Percentiles rank a stretch among this genome's conserved stretches.
These are phyloP conservation scores for Nudaria mundana DNA, from an alignment of 2,888 invertebrate species.

Conservation along the genomic window DNA sequence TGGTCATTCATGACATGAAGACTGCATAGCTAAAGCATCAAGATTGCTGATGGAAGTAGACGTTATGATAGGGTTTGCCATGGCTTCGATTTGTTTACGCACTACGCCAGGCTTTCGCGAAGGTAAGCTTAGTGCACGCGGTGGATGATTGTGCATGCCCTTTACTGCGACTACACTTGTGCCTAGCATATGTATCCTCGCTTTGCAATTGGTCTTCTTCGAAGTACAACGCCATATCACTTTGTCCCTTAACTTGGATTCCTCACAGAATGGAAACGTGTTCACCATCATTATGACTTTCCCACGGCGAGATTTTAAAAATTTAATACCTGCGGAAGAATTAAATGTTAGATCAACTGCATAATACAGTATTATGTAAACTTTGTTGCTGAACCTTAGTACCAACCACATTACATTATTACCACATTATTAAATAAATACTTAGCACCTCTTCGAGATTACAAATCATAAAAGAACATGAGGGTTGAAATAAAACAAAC, in stretches of 20 bases:
- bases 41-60: slow-evolving; percentile 22
- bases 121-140: slow-evolving; percentile 55
- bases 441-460: no score
- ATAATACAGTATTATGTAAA: no score
- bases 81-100: slow-evolving; percentile 38
- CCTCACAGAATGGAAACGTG: slow-evolving; percentile 78
- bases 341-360: slow-evolving; percentile 47
- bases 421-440: no score
- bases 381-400: slow-evolving; percentile 2
- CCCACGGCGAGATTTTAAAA: slow-evolving; percentile 75
- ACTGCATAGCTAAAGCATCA: slow-evolving; percentile 29
- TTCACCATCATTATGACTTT: slow-evolving; percentile 80
- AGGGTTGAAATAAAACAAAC: slow-evolving; percentile 62
- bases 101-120: slow-evolving; percentile 39
- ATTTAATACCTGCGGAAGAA: slow-evolving; percentile 73
- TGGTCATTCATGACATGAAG: slow-evolving; percentile 35
- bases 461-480: slow-evolving; percentile 9
- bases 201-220: slow-evolving; percentile 78
- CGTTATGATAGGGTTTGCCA: slow-evolving; percentile 11
- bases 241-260: slow-evolving; percentile 75
- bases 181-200: slow-evolving; percentile 75
- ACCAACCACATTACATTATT: slow-evolving; percentile 13
- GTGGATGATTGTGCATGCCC: slow-evolving; percentile 77
- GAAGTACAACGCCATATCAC: slow-evolving; percentile 79
- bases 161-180: slow-evolving; percentile 74